Evolutionary conservation across 2,888 invertebrate species (phyloP).

Genomic region (Metellina segmentata): DNA sequence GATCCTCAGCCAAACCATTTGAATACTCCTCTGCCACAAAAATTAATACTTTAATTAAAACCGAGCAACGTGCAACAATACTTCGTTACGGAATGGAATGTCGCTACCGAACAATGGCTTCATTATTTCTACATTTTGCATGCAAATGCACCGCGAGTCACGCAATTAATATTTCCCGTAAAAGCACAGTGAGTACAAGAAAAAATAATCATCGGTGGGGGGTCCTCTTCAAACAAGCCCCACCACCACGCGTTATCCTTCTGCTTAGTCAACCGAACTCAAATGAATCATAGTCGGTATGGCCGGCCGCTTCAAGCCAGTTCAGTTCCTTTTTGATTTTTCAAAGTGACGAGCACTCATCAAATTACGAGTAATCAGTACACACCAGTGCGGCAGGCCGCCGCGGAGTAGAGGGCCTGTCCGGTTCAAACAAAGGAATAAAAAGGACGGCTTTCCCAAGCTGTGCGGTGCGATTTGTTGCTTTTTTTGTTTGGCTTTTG

Average conservation of each 20-base stretch:
- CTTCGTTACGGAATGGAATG: background rate
- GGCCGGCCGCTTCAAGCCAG: no score
- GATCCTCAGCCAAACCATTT: no score
- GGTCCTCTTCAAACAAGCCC: background rate
- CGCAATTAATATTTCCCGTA: background rate
- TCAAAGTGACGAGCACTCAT: conserved; percentile 63
- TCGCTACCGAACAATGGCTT: background rate
- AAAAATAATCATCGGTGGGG: background rate
- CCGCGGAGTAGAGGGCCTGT: conserved; percentile 6
- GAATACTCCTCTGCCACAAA: background rate
- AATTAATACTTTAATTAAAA: background rate
- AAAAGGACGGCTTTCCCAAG: conserved; percentile 66
- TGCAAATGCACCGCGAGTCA: background rate
- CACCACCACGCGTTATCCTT: background rate
- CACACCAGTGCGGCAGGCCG: conserved; percentile 19
- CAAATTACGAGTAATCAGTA: conserved; percentile 67
- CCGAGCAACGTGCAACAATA: background rate
- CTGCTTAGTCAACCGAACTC: conserved; percentile 3
- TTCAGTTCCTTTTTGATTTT: background rate
- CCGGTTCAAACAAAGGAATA: conserved; percentile 64
- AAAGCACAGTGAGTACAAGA: background rate
- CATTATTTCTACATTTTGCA: conserved; percentile 3
- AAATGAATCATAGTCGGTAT: background rate
- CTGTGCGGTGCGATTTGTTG: conserved; percentile 68
- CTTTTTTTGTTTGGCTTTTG: background rate